phyloP scores from a whole-genome alignment of 2,888 invertebrate genomes.

The Steinernema hermaphroditum region DNA sequence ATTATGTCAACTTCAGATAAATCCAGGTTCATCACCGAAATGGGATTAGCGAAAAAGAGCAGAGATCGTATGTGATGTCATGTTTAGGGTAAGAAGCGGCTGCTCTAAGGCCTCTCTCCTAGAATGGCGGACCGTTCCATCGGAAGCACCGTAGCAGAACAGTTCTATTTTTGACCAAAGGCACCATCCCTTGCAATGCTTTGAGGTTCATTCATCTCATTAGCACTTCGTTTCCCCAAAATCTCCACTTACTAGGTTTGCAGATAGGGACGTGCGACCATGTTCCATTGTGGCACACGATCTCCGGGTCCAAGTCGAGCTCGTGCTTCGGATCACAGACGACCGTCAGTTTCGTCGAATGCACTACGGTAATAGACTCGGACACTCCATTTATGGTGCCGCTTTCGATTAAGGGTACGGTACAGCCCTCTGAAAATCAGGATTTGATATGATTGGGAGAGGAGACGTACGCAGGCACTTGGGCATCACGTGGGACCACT shows the following conservation, averaged over 20 bases:
- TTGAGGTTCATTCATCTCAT: too few relatives aligned
- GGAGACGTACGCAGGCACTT: conserved; percentile 77
- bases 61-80: too few relatives aligned
- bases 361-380: neutral
- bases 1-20: too few relatives aligned
- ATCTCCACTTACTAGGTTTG: conserved; percentile 68
- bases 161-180: too few relatives aligned
- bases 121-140: too few relatives aligned
- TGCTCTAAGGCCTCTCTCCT: too few relatives aligned
- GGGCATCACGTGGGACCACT: conserved; percentile 90
- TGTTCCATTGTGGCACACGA: conserved; percentile 69
- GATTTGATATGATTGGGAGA: neutral
- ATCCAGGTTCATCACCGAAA: too few relatives aligned
- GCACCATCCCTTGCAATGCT: too few relatives aligned
- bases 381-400: conserved; percentile 36
- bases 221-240: too few relatives aligned
- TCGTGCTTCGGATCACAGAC: conserved; percentile 76
- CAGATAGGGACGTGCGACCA: conserved; percentile 69
- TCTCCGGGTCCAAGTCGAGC: conserved; percentile 49
- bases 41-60: conserved; percentile 16
- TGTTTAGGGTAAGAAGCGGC: too few relatives aligned
- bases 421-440: conserved; percentile 81
- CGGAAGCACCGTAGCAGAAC: too few relatives aligned
- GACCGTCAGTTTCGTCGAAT: conserved; percentile 76
- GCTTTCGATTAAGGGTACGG: conserved; percentile 57